A percentile compares a stretch with the other conserved stretches of the same genome.
Conservation (phyloP, 2,113 vertebrate genomes). For the Toxotes chatareus region DNA sequence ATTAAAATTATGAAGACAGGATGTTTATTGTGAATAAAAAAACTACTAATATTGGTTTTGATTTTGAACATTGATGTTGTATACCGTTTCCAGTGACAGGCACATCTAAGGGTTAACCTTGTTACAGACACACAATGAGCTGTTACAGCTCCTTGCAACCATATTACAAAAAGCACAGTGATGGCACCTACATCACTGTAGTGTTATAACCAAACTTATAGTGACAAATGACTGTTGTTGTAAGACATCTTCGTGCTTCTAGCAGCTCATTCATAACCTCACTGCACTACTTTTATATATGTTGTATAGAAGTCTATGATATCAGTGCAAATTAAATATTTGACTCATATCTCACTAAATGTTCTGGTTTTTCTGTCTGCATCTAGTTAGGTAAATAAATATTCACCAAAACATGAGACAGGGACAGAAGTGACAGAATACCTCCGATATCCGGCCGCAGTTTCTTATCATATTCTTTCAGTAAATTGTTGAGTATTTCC, state of each 20-base stretch:
- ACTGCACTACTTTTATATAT: not conserved
- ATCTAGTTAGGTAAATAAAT: not conserved
- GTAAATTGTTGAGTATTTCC: constrained; percentile 92
- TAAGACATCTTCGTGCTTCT: not conserved
- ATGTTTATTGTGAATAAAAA: no score
- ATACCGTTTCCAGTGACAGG: not conserved
- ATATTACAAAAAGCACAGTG: not conserved
- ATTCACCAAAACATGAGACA: not conserved
- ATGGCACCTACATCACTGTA: not conserved
- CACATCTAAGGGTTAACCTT: not conserved
- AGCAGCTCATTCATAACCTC: not conserved
- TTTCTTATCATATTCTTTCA: constrained; percentile 96
- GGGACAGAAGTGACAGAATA: constrained; percentile 60
- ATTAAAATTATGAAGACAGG: no score
- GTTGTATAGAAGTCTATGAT: no score
- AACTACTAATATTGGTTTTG: no score
- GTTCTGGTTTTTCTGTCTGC: not conserved
- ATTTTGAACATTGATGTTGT: no score
- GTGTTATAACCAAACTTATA: not conserved
- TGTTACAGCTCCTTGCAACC: not conserved
- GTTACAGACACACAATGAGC: not conserved
- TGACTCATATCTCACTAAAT: not conserved
- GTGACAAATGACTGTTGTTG: not conserved
- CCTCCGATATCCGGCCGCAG: constrained; percentile 96
- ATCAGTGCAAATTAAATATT: not conserved